Evolutionary conservation across 2,113 vertebrate genomes (phyloP).

Genomic region (Scophthalmus maximus): DNA sequence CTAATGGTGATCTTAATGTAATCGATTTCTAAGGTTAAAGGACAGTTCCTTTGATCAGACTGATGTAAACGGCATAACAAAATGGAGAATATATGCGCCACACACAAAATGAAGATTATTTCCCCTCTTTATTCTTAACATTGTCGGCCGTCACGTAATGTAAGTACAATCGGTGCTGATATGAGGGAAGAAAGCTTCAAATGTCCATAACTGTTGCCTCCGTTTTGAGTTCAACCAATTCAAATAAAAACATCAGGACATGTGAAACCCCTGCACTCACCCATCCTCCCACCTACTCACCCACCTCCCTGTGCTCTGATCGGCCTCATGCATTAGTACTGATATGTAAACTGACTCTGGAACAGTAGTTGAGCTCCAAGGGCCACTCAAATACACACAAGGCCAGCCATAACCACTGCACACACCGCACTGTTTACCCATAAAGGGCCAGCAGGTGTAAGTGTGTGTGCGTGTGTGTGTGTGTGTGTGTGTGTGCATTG

Average conservation of each 20-base stretch:
- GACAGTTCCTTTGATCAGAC: background rate
- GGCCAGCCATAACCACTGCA: conserved; percentile 17
- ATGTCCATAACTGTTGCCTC: conserved; percentile 7
- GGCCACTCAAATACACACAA: conserved; percentile 22
- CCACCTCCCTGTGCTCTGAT: conserved; percentile 9
- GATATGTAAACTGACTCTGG: conserved; percentile 45
- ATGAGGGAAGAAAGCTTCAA: background rate
- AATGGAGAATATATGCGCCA: background rate
- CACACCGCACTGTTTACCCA: conserved; percentile 50
- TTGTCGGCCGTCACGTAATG: conserved; percentile 5
- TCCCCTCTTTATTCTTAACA: background rate
- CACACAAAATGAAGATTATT: too few relatives aligned
- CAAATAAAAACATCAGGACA: background rate
- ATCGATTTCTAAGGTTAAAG: too few relatives aligned
- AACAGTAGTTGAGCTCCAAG: conserved; percentile 8
- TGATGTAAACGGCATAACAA: background rate
- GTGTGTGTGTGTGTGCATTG: background rate
- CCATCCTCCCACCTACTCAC: too few relatives aligned
- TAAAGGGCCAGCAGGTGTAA: conserved; percentile 19
- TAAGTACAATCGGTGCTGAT: conserved; percentile 5
- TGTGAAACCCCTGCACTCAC: conserved; percentile 6
- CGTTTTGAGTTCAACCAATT: background rate
- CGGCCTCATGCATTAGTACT: conserved; percentile 34
- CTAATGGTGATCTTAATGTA: background rate
- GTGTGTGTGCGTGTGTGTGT: conserved; percentile 18